These are phyloP conservation scores for Serinus canaria DNA, from an alignment of 2,113 vertebrate genomes.

Conservation along the genomic window DNA sequence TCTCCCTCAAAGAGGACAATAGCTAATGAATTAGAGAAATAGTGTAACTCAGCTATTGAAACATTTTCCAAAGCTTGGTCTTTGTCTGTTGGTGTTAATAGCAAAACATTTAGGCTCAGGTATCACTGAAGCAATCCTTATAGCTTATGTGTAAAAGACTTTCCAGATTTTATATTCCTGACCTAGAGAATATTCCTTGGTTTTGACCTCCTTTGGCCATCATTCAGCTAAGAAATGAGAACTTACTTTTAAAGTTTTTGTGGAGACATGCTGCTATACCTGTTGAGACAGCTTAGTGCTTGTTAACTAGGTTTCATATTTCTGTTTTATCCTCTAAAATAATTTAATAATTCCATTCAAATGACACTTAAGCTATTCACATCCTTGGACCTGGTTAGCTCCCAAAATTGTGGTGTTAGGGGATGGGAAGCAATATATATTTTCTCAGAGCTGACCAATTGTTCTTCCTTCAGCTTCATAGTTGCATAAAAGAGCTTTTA, in stretches of 20 bases:
- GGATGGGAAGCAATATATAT: neutral
- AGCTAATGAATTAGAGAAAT: neutral
- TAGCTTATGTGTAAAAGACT: neutral
- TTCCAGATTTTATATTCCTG: neutral
- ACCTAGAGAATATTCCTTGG: neutral
- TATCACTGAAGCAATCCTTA: neutral
- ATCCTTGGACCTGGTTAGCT: neutral
- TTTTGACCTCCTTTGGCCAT: neutral
- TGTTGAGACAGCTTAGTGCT: neutral
- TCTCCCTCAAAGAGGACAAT: neutral
- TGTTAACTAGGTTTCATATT: neutral
- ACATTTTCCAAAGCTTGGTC: neutral
- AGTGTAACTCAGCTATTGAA: neutral
- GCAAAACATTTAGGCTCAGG: neutral
- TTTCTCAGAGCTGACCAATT: neutral
- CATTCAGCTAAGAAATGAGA: neutral
- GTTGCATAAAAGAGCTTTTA: neutral
- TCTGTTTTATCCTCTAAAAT: neutral
- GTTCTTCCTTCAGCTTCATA: neutral
- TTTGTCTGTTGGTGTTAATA: neutral
- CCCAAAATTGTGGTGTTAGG: neutral
- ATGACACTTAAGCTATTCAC: accelerated
- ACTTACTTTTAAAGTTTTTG: neutral
- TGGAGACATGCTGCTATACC: neutral
- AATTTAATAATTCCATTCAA: neutral